Base-by-base conservation (phyloP, 92 coral and sea anemone genomes). In the Epizoanthus ramosus region DNA sequence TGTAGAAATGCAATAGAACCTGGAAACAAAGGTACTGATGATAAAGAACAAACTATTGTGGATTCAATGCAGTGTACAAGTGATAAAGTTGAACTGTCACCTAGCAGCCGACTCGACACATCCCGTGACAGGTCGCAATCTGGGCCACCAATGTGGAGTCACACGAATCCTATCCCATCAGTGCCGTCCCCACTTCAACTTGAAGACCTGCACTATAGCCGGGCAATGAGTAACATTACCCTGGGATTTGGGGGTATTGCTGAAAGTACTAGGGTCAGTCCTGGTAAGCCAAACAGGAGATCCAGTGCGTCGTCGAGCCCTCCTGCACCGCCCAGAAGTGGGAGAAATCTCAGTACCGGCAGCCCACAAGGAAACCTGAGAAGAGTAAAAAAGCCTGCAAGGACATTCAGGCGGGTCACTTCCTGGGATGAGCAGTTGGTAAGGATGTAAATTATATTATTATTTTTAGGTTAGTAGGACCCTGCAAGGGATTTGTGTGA, bases 371-470 rank as follows among this genome's bases (percentile, higher is more conserved):
- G 90, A 52, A 92, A 91, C 31, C 81, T 93, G 60, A 86, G 84
- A 79, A 87, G 98, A 57, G 90, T 84, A 65, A 93, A 91, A 79
- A 93, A 86, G 60, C 84, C 94, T 5, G 87, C 92, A n/a, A 79
- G 94, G 86, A 80, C 85, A 63, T 52, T 91, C 18, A 87, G 97
- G 14, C 74, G 79, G 18, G 13, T 77, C 25, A 23, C 86, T 37
- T 85, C 92, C 8, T 73, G 63, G 63, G 84, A 75, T 15, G 74
- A 24, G 79, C 82, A 77, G 35, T 43, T 60, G 82, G 82, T 77
- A 61, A 28, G 82, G 39, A 18, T 6, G 13, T 50, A 28, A 19
- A 31, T 56, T 1, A 18, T 39, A 22, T 37, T 4, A 22, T 37
- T 4, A 5, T 47, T 8, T 69, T 37, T 37, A 37, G 1, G 6